Base-by-base conservation (phyloP, 2,888 invertebrate species). In the Tetropium fuscum region DNA sequence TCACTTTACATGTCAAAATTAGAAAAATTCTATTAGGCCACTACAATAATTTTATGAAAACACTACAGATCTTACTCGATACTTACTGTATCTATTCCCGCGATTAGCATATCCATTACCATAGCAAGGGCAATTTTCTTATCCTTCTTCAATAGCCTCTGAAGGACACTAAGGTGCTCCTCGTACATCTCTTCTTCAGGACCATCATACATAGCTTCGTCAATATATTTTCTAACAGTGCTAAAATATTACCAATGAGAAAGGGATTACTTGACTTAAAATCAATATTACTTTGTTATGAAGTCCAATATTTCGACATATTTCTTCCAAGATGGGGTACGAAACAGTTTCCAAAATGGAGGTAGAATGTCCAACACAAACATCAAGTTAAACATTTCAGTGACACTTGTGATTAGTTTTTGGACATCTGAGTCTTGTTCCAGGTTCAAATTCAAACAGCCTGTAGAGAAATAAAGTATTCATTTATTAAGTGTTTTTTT, bases 11-110 rank as follows among this genome's bases (percentile, higher is more conserved):
- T n/a, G n/a, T n/a, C n/a, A n/a, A n/a, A n/a, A n/a, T n/a, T n/a
- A n/a, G n/a, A n/a, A n/a, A n/a, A n/a, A n/a, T n/a, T n/a, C n/a
- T n/a, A n/a, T n/a, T n/a, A n/a, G n/a, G n/a, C n/a, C n/a, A n/a
- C n/a, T n/a, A n/a, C n/a, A n/a, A n/a, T n/a, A n/a, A n/a, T n/a
- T n/a, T n/a, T n/a, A n/a, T n/a, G n/a, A n/a, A n/a, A n/a, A n/a
- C n/a, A n/a, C n/a, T n/a, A n/a, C n/a, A n/a, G n/a, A n/a, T n/a
- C n/a, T n/a, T n/a, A n/a, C n/a, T n/a, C n/a, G n/a, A n/a, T 34
- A 34, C 34, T 82, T 80, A 93, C 90, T 51, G 91, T 90, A 75
- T 92, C 91, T 30, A 90, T 85, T 55, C 91, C 91, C 36, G 89
- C 90, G 41, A 87, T 80, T 19, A 91, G 71, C 87, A 91, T 87